Evolutionary conservation across 2,888 invertebrate genomes (phyloP), one percentile per base, ranked within the genome.

Genomic region (Drosophila robusta): DNA sequence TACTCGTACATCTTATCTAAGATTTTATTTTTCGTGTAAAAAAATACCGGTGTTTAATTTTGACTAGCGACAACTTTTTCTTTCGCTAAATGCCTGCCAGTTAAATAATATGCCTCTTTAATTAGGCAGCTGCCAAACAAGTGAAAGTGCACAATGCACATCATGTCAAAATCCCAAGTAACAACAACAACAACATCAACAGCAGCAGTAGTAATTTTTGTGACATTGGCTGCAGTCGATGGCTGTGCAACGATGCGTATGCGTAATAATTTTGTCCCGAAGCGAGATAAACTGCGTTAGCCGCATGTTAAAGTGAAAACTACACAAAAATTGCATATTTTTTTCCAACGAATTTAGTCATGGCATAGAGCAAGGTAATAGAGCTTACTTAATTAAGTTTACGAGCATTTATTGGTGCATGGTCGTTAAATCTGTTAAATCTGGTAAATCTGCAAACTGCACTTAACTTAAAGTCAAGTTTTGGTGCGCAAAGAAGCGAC

Each of bases 401-500:
- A 50, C 61, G 58, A 60, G 38, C 76, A 65, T 79, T 82, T 75
- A 65, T 82, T 82, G 79, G 75, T 58, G 86, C 79, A 81, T 55
- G 70, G 29, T 46, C 44, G 54, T 51, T 58, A 74, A 67, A 67
- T 73, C 29, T 49, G 49, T 22, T 42, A 74, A 67, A 67, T 73
- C 29, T 49, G 49, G 14, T 42, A 70, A 87, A 80, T 80, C 74
- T 54, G 67, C 57, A 63, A 63, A 73, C 76, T 70, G 52, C 51
- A 50, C 49, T 62, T 52, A 51, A 50, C 49, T 60, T 52, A 51
- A 57, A 47, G 50, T 67, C 82, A 63, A 70, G 71, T 84, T 84
- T 87, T 87, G 82, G 87, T 76, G 74, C 69, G 85, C 75, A 74
- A 89, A 87, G 89, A 80, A 87, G 89, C 80, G 89, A 76, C 80